Evolutionary conservation across 2,113 vertebrate species (phyloP).

Genomic region (Pogona vitticeps): DNA sequence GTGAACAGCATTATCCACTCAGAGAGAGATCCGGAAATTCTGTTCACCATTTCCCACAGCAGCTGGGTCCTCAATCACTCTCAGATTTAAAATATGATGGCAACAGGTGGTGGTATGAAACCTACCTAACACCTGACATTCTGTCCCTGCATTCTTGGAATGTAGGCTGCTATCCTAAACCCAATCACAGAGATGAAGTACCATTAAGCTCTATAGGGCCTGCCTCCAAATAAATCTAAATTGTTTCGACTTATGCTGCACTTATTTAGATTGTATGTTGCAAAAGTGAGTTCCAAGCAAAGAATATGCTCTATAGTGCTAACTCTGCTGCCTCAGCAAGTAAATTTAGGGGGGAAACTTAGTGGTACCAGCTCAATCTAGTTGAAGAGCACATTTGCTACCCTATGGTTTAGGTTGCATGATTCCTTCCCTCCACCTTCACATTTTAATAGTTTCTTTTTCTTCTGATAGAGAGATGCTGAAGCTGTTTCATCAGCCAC

Average conservation of each 20-base stretch:
- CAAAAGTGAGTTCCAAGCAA: background rate
- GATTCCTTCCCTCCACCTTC: slow-evolving; percentile 25
- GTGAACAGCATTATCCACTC: background rate
- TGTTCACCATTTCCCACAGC: background rate
- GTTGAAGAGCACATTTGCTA: slow-evolving; percentile 9
- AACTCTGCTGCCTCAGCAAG: background rate
- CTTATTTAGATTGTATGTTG: background rate
- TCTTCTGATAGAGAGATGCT: slow-evolving; percentile 48
- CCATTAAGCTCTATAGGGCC: background rate
- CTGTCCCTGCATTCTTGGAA: no score
- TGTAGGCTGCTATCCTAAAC: background rate
- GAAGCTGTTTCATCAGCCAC: slow-evolving; percentile 61
- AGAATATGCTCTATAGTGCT: background rate
- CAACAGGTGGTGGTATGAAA: background rate
- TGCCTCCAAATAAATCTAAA: background rate
- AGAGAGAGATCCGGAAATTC: background rate
- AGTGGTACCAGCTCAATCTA: background rate
- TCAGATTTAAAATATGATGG: background rate
- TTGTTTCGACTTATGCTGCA: background rate
- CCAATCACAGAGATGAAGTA: no score
- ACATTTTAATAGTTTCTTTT: slow-evolving; percentile 55
- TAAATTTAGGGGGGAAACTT: background rate
- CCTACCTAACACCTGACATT: background rate
- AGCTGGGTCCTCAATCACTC: background rate
- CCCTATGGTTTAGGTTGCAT: slow-evolving; percentile 36